Conservation (phyloP, 2,797 vertebrate species). For the Enteromius viviparus region DNA sequence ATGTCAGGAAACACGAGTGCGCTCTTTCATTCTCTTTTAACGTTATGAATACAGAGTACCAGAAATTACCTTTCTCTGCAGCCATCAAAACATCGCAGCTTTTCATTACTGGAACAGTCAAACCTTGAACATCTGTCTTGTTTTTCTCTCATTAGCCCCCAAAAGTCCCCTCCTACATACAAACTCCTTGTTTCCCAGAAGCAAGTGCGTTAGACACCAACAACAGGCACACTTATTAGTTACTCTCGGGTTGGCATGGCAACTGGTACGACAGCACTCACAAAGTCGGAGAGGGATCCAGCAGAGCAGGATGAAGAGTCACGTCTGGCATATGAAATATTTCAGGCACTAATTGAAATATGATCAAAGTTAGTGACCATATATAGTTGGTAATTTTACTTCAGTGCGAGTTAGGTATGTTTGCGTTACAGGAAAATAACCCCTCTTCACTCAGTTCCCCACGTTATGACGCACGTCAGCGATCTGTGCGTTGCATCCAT, state of each 20-base stretch:
- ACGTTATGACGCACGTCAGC: constrained; percentile 37
- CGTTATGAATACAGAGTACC: neutral
- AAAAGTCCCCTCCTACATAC: constrained; percentile 59
- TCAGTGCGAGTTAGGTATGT: neutral
- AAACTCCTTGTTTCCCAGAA: constrained; percentile 58
- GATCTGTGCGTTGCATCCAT: constrained; percentile 34
- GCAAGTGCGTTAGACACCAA: constrained; percentile 44
- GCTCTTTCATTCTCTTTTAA: constrained; percentile 44
- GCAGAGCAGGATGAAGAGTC: constrained; percentile 7
- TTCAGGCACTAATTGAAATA: constrained; percentile 3
- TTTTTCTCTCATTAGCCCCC: constrained; percentile 24
- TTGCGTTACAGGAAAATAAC: constrained; percentile 44
- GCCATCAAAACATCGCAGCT: constrained; percentile 37
- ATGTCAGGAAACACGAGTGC: constrained; percentile 49
- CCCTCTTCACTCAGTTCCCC: constrained; percentile 24
- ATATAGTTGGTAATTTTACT: constrained; percentile 1
- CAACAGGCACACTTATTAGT: constrained; percentile 31
- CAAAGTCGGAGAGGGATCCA: constrained; percentile 35
- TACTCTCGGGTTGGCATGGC: constrained; percentile 61
- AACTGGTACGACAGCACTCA: constrained; percentile 63
- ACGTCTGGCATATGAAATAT: constrained; percentile 19
- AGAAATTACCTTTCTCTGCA: constrained; percentile 10
- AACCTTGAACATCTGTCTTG: constrained; percentile 40
- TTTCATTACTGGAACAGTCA: constrained; percentile 53
- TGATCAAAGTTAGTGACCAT: constrained; percentile 23